phyloP scores from a whole-genome alignment of 2,888 invertebrate genomes.

The Zaprionus bogoriensis region DNA sequence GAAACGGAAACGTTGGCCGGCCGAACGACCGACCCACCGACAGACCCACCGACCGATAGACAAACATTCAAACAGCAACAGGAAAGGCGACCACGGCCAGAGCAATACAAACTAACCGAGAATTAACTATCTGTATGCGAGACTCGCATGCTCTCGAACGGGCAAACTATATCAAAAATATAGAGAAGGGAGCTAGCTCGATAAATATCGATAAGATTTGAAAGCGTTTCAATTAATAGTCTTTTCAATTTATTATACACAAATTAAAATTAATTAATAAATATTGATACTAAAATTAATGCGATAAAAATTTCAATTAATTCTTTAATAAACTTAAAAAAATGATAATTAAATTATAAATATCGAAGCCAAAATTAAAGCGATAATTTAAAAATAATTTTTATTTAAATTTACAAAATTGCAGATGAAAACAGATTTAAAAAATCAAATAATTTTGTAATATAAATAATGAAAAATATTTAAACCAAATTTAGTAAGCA shows the following conservation, averaged over 20 bases:
- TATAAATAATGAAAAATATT: too few relatives aligned
- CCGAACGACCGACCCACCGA: slow-evolving; percentile 41
- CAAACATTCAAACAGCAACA: slow-evolving; percentile 61
- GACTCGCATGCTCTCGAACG: slow-evolving; percentile 16
- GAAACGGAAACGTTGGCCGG: slow-evolving; percentile 77
- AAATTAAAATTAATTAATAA: too few relatives aligned
- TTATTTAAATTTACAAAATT: too few relatives aligned
- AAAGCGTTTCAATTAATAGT: not conserved
- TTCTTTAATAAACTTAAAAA: too few relatives aligned
- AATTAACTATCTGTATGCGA: too few relatives aligned
- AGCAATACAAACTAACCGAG: slow-evolving; percentile 29
- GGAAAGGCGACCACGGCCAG: slow-evolving; percentile 26
- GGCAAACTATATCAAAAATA: not conserved
- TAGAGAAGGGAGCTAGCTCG: not conserved
- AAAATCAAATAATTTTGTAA: not conserved
- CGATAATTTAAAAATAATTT: too few relatives aligned
- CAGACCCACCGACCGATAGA: slow-evolving; percentile 57
- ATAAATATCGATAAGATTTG: not conserved
- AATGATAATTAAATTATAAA: too few relatives aligned
- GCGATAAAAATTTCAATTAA: too few relatives aligned
- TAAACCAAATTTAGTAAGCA: too few relatives aligned
- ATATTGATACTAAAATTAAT: not conserved
- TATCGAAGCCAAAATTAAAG: too few relatives aligned
- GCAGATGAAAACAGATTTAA: too few relatives aligned
- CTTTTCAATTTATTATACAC: too few relatives aligned